phyloP scores from a whole-genome alignment of 1,140 invertebrate genomes.

The Tyrophagus putrescentiae region DNA sequence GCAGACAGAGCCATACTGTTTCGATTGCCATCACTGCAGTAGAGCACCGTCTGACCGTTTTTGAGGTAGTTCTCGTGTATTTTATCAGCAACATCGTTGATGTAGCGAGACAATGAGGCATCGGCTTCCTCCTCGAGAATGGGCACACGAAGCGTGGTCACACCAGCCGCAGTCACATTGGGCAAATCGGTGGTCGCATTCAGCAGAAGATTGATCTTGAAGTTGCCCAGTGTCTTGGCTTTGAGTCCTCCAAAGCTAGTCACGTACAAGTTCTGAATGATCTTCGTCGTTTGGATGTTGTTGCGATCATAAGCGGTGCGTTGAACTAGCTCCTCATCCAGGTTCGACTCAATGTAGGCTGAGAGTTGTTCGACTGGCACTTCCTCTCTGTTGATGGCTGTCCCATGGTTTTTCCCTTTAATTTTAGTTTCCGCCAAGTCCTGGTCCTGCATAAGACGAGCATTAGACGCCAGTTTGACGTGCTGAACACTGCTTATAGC shows the following conservation, averaged over 20 bases:
- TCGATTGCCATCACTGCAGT: constrained; percentile 16
- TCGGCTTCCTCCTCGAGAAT: constrained; percentile 7
- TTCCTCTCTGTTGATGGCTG: neutral
- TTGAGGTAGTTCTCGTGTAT: constrained; percentile 16
- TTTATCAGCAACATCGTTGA: constrained; percentile 18
- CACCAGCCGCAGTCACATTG: neutral
- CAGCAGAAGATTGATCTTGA: constrained; percentile 15
- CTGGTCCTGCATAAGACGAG: constrained; percentile 1
- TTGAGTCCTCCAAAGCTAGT: constrained; percentile 16
- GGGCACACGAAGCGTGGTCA: constrained; percentile 16
- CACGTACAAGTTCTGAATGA: constrained; percentile 19
- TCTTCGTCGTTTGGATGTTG: constrained; percentile 6
- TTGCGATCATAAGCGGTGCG: neutral
- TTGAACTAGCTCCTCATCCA: neutral
- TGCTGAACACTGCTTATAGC: neutral
- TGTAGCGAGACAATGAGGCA: neutral
- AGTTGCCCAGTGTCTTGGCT: constrained; percentile 10
- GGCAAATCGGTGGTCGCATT: constrained; percentile 19
- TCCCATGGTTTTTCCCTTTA: neutral
- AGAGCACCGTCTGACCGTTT: constrained; percentile 15
- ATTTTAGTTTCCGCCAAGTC: neutral
- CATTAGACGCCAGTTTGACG: neutral
- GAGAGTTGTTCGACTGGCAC: neutral
- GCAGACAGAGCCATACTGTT: neutral
- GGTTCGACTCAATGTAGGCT: neutral